Evolutionary conservation across 2,888 invertebrate species (phyloP).

Genomic region (Epiblema foenella): DNA sequence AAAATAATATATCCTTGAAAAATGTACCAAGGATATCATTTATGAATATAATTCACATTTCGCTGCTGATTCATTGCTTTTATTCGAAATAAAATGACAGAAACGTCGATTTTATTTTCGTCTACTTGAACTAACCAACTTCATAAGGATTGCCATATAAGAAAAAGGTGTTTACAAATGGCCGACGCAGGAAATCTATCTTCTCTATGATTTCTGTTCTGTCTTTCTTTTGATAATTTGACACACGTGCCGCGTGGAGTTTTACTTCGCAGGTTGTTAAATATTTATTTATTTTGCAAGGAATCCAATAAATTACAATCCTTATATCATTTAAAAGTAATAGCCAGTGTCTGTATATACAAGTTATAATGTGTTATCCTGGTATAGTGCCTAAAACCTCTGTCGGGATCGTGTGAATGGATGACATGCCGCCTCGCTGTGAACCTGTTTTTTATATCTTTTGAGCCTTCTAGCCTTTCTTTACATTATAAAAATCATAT

Average conservation of each 20-base stretch:
- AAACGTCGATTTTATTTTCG: not conserved
- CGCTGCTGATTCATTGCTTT: not conserved
- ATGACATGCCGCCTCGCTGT: slow-evolving; percentile 64
- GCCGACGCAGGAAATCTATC: slow-evolving; percentile 73
- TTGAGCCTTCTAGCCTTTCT: not conserved
- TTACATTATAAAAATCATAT: not conserved
- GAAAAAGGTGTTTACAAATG: slow-evolving; percentile 66
- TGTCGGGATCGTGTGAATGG: slow-evolving; percentile 47
- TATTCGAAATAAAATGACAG: not conserved
- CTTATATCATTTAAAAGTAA: slow-evolving; percentile 51
- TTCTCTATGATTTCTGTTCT: slow-evolving; percentile 53
- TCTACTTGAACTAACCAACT: slow-evolving; percentile 18
- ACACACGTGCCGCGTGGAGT: slow-evolving; percentile 86
- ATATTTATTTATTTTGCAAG: slow-evolving; percentile 61
- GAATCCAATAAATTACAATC: slow-evolving; percentile 57
- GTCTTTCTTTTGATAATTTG: slow-evolving; percentile 81
- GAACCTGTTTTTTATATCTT: slow-evolving; percentile 49
- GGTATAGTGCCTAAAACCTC: slow-evolving; percentile 57
- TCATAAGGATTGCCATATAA: slow-evolving; percentile 59
- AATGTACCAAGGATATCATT: not conserved
- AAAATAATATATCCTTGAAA: not conserved
- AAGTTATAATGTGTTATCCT: slow-evolving; percentile 56
- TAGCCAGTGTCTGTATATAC: slow-evolving; percentile 60
- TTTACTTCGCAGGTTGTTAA: slow-evolving; percentile 80
- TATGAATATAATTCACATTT: not conserved